phyloP scores from a whole-genome alignment of 1,140 invertebrate species.

The Lepidurus couesii region DNA sequence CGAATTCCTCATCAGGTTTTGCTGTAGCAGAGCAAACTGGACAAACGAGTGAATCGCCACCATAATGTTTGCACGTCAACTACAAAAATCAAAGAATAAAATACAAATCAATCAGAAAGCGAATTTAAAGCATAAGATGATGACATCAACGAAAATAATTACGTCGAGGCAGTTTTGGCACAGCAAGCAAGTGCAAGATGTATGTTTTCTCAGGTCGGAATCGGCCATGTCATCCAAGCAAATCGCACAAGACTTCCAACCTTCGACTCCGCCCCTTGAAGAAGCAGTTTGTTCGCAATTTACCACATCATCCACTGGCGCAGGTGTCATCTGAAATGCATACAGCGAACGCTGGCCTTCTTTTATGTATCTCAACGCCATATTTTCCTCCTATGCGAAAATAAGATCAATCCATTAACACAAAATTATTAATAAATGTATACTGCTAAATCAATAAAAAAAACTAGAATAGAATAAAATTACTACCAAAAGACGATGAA shows the following conservation, averaged over 20 bases:
- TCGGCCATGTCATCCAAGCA: conserved; percentile 58
- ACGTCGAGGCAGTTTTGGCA: conserved; percentile 59
- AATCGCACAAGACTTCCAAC: conserved; percentile 53
- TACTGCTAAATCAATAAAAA: conserved; percentile 36
- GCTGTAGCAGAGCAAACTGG: conserved; percentile 51
- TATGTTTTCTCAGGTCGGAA: conserved; percentile 53
- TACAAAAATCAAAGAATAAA: conserved; percentile 40
- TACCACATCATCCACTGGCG: not conserved
- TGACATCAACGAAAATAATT: conserved; percentile 39
- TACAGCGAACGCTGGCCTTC: conserved; percentile 48
- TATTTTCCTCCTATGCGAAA: conserved; percentile 54
- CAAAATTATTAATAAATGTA: conserved; percentile 28
- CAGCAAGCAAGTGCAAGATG: conserved; percentile 53
- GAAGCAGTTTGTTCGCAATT: not conserved
- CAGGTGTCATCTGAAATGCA: conserved; percentile 42
- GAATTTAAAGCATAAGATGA: not conserved
- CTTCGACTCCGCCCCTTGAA: not conserved
- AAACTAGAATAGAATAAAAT: not conserved
- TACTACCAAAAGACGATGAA: conserved; percentile 57
- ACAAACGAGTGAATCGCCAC: conserved; percentile 48
- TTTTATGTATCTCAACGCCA: conserved; percentile 52
- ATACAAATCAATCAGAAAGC: not conserved
- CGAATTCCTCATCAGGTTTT: conserved; percentile 48
- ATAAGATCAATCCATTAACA: not conserved
- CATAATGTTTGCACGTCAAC: conserved; percentile 50